phyloP scores from a whole-genome alignment of 53 echinoderm and acorn worm genomes.

The Henricia sp. region DNA sequence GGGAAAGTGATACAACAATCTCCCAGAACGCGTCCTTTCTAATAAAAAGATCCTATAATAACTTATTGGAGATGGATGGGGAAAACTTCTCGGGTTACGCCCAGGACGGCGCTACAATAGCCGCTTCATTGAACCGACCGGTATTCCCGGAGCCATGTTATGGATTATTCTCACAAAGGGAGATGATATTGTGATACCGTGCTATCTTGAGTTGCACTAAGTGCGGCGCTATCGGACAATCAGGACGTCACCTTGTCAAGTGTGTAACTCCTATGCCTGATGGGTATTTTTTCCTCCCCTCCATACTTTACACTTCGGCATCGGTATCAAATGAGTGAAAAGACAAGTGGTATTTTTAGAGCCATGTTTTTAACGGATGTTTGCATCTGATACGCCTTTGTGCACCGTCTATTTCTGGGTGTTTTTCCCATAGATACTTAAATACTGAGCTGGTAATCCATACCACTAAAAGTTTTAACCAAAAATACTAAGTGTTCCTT shows the following conservation, averaged over 20 bases:
- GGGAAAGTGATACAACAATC: constrained; percentile 42
- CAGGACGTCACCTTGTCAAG: constrained; percentile 13
- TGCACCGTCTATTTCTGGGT: too few species aligned
- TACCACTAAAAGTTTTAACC: too few species aligned
- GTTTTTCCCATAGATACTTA: too few species aligned
- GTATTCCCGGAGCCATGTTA: constrained; percentile 33
- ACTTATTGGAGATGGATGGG: constrained; percentile 23
- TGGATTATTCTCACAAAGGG: constrained; percentile 27
- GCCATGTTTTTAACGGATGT: constrained; percentile 26
- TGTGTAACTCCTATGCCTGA: not conserved
- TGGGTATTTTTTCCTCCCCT: not conserved
- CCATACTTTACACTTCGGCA: not conserved
- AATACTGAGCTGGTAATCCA: too few species aligned
- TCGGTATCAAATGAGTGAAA: not conserved
- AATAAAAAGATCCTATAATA: constrained; percentile 39
- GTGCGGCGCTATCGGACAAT: constrained; percentile 24
- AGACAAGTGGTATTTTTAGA: constrained; percentile 29
- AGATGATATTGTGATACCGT: constrained; percentile 41
- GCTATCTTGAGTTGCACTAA: constrained; percentile 17
- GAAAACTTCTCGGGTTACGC: constrained; percentile 29
- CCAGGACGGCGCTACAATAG: too few species aligned
- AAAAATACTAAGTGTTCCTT: too few species aligned
- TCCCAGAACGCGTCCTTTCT: constrained; percentile 14
- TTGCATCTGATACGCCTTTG: constrained; percentile 48
- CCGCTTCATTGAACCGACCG: not conserved